Evolutionary conservation across 2,888 invertebrate species (phyloP).

Genomic region (Hemithea aestivaria): DNA sequence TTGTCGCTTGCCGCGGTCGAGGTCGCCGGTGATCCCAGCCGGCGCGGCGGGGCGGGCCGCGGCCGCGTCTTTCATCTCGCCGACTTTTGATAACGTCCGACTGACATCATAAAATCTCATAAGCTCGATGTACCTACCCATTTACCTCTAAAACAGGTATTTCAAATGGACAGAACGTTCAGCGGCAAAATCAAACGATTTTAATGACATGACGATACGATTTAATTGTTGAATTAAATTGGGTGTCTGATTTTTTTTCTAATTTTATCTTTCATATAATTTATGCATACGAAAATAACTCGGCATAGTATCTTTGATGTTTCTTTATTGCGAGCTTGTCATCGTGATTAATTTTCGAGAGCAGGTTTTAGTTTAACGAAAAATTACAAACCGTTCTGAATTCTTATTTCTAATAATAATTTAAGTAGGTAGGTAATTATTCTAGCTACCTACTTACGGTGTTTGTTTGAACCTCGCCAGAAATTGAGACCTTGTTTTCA

Average conservation of each 20-base stretch:
- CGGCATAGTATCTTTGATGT: conserved; percentile 14
- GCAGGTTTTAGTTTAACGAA: too few relatives aligned
- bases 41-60: conserved; percentile 26
- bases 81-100: conserved; percentile 47
- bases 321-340: conserved; percentile 7
- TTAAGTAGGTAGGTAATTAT: too few relatives aligned
- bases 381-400: too few relatives aligned
- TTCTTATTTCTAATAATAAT: too few relatives aligned
- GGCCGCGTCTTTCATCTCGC: conserved; percentile 38
- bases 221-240: conserved; percentile 13
- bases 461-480: too few relatives aligned
- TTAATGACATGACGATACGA: too few relatives aligned
- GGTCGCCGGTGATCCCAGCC: conserved; percentile 30
- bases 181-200: conserved; percentile 22
- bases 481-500: too few relatives aligned
- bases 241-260: conserved; percentile 11
- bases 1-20: conserved; percentile 39
- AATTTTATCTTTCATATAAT: conserved; percentile 7
- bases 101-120: conserved; percentile 48
- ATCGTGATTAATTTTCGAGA: neutral
- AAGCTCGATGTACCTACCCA: conserved; percentile 35
- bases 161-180: conserved; percentile 19
- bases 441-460: too few relatives aligned
- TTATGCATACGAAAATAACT: conserved; percentile 8
- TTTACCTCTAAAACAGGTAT: conserved; percentile 35